These are phyloP conservation scores for Acromyrmex echinatior DNA, from an alignment of 1,140 invertebrate genomes.

Conservation along the genomic window DNA sequence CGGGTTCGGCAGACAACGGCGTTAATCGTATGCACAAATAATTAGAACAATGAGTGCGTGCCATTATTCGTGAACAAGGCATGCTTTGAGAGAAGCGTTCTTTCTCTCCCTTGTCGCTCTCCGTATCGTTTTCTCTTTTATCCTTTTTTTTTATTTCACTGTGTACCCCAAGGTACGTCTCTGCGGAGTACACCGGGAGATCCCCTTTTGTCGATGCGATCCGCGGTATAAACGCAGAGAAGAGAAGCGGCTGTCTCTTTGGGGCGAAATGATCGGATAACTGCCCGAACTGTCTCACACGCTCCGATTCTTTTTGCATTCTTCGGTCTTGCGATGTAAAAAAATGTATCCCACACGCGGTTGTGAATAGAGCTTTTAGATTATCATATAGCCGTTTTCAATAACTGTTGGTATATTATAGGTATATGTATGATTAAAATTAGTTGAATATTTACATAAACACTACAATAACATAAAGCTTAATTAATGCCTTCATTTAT, in stretches of 20 bases:
- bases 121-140: constrained; percentile 45
- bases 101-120: constrained; percentile 43
- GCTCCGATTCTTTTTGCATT: constrained; percentile 71
- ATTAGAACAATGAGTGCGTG: constrained; percentile 86
- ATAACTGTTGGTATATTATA: neutral
- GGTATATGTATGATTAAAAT: neutral
- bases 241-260: constrained; percentile 59
- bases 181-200: constrained; percentile 36
- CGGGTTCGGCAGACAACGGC: constrained; percentile 77
- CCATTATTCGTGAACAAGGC: constrained; percentile 84
- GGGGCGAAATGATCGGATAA: constrained; percentile 64
- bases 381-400: neutral
- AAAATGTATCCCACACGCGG: neutral
- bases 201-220: constrained; percentile 76
- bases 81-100: constrained; percentile 80
- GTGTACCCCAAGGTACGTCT: constrained; percentile 34
- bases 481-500: neutral
- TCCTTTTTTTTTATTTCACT: constrained; percentile 47
- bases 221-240: constrained; percentile 65
- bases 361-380: neutral
- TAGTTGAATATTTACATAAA: neutral
- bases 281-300: constrained; percentile 59
- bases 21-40: constrained; percentile 86
- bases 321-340: constrained; percentile 34
- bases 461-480: neutral